Conservation (phyloP, 2,888 invertebrate genomes). For the Nineta flava region DNA sequence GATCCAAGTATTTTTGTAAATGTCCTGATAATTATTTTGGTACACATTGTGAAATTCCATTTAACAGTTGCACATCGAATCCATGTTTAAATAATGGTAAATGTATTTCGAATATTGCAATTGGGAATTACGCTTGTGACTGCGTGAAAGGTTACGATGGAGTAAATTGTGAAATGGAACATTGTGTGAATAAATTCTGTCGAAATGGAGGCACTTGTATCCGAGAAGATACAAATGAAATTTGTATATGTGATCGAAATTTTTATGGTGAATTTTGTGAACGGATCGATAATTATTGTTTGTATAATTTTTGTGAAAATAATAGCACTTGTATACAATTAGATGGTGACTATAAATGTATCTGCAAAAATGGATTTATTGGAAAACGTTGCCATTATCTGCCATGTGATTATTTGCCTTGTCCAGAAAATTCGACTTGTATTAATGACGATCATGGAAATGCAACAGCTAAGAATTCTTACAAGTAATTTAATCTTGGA, state of each 20-base stretch:
- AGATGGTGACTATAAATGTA: conserved; percentile 27
- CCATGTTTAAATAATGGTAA: conserved; percentile 38
- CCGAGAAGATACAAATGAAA: conserved; percentile 26
- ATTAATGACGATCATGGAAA: conserved; percentile 25
- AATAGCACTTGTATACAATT: conserved; percentile 26
- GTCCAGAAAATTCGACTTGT: conserved; percentile 29
- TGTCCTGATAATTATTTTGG: conserved; percentile 35
- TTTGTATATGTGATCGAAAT: conserved; percentile 26
- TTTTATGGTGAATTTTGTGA: conserved; percentile 24
- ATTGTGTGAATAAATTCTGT: conserved; percentile 29
- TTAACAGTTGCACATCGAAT: conserved; percentile 31
- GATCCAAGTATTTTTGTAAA: conserved; percentile 28
- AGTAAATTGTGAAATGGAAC: conserved; percentile 28
- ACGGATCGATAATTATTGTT: conserved; percentile 17
- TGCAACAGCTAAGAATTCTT: conserved; percentile 25
- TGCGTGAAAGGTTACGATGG: conserved; percentile 35
- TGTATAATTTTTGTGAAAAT: conserved; percentile 24
- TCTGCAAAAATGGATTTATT: conserved; percentile 32
- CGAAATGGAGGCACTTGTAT: conserved; percentile 33
- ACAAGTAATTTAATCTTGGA: not conserved
- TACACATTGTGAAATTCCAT: conserved; percentile 32
- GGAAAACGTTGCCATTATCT: conserved; percentile 36
- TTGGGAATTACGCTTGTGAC: conserved; percentile 25
- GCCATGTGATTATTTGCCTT: conserved; percentile 41
- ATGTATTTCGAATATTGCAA: conserved; percentile 26